phyloP scores from a whole-genome alignment of 2,888 invertebrate genomes.

The Spilosoma lubricipeda region DNA sequence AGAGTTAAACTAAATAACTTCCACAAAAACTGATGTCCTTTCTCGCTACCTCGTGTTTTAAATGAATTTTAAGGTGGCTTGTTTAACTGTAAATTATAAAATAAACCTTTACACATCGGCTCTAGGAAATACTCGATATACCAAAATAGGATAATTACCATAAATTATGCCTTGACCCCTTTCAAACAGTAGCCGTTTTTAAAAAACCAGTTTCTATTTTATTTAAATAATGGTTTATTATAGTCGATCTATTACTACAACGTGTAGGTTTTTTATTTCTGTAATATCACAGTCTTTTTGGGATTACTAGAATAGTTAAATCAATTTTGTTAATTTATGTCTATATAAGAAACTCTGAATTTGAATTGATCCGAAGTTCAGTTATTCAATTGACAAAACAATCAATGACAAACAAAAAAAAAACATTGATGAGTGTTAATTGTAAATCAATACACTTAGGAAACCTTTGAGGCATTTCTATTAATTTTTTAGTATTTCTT shows the following conservation, averaged over 20 bases:
- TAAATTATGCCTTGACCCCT: slow-evolving; percentile 11
- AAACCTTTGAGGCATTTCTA: not conserved
- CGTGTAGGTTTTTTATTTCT: not conserved
- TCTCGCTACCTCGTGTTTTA: not conserved
- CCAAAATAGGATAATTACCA: slow-evolving; percentile 6
- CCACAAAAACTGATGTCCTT: not conserved
- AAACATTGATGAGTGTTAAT: too few species aligned
- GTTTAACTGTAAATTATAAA: not conserved
- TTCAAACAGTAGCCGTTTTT: slow-evolving; percentile 24
- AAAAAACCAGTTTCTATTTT: slow-evolving; percentile 16
- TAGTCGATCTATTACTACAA: not conserved
- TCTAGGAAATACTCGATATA: slow-evolving; percentile 3
- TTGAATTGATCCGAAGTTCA: not conserved
- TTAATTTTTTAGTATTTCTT: not conserved
- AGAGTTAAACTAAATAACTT: not conserved
- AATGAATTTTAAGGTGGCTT: not conserved
- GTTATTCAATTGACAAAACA: too few species aligned
- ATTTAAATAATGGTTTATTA: slow-evolving; percentile 2
- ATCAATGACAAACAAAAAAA: too few species aligned
- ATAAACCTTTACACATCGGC: not conserved
- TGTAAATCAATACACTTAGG: not conserved
- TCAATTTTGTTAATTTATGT: not conserved
- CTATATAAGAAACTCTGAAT: not conserved
- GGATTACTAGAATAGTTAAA: not conserved
- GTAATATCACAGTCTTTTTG: not conserved